These are phyloP conservation scores for Schizopygopsis pylzovi DNA, from an alignment of 2,797 vertebrate genomes.

Conservation along the genomic window DNA sequence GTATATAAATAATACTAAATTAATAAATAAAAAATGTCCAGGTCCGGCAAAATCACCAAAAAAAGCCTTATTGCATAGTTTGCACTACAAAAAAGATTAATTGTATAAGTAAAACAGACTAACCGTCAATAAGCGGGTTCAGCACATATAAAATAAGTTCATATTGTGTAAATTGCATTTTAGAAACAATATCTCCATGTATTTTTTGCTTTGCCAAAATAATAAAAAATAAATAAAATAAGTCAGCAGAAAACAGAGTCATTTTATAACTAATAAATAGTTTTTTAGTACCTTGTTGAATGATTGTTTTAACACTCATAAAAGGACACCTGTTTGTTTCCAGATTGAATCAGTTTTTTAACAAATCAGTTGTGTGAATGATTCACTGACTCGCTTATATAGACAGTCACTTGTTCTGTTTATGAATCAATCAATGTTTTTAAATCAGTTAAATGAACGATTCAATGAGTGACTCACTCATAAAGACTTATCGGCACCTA, in stretches of 20 bases:
- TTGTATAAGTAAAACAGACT: neutral
- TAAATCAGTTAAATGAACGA: too few species aligned
- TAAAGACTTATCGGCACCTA: neutral
- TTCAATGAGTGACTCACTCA: too few species aligned
- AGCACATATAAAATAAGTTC: neutral
- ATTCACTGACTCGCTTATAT: too few species aligned
- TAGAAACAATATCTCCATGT: neutral
- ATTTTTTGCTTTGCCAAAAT: neutral
- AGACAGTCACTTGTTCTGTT: too few species aligned
- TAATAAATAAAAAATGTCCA: neutral
- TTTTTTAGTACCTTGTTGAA: neutral
- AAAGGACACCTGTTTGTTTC: neutral
- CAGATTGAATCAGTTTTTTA: neutral
- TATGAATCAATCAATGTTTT: too few species aligned
- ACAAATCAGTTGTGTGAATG: neutral
- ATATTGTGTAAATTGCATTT: neutral
- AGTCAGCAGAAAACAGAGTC: too few species aligned
- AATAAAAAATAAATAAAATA: neutral
- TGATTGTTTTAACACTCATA: neutral
- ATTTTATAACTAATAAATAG: neutral
- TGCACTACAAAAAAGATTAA: neutral
- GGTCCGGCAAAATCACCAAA: neutral
- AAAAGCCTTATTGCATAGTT: neutral
- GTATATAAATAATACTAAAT: neutral
- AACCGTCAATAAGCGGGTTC: neutral